Evolutionary conservation across 2,888 invertebrate species (phyloP).

Genomic region (Torymus aiolomorphi): DNA sequence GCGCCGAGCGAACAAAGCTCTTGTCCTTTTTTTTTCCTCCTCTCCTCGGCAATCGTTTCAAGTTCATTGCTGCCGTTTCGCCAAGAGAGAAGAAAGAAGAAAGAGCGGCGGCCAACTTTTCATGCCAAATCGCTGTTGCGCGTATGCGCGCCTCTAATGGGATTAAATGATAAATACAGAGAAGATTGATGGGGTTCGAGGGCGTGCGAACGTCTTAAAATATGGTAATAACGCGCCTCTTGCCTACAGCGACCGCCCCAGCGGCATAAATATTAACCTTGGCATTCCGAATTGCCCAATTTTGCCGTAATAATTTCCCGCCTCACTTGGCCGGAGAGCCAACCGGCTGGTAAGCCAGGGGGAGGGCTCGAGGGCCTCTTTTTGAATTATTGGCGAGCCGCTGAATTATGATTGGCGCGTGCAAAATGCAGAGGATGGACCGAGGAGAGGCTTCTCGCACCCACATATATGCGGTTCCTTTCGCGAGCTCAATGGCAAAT

Average conservation of each 20-base stretch:
- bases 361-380: too few species aligned
- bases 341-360: too few species aligned
- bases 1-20: conserved; percentile 25
- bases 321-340: too few species aligned
- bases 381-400: neutral
- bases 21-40: neutral
- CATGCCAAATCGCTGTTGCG: neutral
- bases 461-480: too few species aligned
- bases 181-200: neutral
- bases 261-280: conserved; percentile 22
- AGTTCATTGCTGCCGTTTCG: conserved; percentile 40
- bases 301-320: conserved; percentile 17
- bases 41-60: conserved; percentile 29
- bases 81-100: conserved; percentile 7
- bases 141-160: conserved; percentile 12
- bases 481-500: too few species aligned
- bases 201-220: neutral
- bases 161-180: conserved; percentile 35
- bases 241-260: too few species aligned
- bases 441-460: too few species aligned
- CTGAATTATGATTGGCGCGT: too few species aligned
- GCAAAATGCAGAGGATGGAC: too few species aligned
- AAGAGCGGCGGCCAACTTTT: neutral
- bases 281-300: conserved; percentile 25
- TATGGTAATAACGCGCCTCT: conserved; percentile 12